phyloP scores from a whole-genome alignment of 1,140 invertebrate species.

The Holotrichia oblita region DNA sequence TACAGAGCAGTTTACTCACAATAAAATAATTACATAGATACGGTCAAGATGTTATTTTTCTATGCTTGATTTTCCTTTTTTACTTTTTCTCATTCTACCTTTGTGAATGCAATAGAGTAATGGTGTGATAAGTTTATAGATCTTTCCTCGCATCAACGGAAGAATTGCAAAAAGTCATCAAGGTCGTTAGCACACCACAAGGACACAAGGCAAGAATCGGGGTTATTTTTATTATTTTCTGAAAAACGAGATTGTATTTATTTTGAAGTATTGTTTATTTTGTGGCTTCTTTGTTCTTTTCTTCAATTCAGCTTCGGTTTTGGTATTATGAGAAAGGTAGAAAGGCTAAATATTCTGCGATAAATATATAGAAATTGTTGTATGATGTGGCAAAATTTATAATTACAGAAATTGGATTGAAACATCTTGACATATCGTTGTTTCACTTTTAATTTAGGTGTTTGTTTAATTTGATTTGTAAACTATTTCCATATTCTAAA shows the following conservation, averaged over 20 bases:
- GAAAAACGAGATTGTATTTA: neutral
- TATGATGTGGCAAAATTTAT: too few species aligned
- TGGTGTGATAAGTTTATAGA: neutral
- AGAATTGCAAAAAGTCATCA: conserved; percentile 29
- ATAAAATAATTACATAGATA: neutral
- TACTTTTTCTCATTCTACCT: neutral
- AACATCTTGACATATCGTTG: too few species aligned
- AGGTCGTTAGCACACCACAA: conserved; percentile 33
- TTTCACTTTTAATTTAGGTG: too few species aligned
- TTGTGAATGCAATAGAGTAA: neutral
- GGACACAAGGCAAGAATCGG: conserved; percentile 23
- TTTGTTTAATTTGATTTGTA: too few species aligned
- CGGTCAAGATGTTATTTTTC: neutral
- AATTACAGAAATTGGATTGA: too few species aligned
- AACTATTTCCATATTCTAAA: too few species aligned
- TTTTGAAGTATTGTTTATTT: neutral
- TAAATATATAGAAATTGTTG: too few species aligned
- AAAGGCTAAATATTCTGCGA: too few species aligned
- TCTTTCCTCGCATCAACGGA: neutral
- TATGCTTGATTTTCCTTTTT: neutral
- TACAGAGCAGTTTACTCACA: neutral
- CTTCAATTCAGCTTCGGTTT: too few species aligned
- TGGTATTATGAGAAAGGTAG: too few species aligned
- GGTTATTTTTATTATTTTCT: conserved; percentile 13
- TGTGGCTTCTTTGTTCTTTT: neutral